These are phyloP conservation scores for Sitodiplosis mosellana DNA, from an alignment of 1,140 invertebrate species.

Conservation along the genomic window DNA sequence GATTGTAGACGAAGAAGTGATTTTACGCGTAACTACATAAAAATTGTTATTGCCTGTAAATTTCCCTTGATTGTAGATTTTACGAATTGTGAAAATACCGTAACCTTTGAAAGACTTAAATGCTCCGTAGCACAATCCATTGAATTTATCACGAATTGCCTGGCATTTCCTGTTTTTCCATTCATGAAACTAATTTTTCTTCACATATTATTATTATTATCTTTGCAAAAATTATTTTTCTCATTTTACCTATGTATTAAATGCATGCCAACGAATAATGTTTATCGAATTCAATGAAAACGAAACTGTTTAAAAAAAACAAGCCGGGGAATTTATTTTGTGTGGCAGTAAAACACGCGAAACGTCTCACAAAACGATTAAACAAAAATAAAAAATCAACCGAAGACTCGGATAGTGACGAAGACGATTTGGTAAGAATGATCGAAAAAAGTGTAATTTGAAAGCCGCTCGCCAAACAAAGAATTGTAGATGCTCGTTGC, in stretches of 20 bases:
- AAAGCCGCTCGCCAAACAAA: background rate
- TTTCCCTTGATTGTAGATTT: no score
- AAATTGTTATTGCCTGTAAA: no score
- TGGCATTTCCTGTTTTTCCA: background rate
- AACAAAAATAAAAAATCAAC: slow-evolving; percentile 20
- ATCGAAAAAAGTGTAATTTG: background rate
- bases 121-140: no score
- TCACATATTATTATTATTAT: background rate
- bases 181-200: background rate
- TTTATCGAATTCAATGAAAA: background rate
- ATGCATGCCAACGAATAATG: background rate
- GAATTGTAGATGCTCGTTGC: no score
- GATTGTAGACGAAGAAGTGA: no score
- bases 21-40: no score
- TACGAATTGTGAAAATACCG: no score
- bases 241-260: background rate
- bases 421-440: slow-evolving; percentile 37
- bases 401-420: slow-evolving; percentile 31
- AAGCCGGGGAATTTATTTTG: slow-evolving; percentile 1
- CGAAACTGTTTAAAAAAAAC: background rate
- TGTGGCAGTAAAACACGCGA: slow-evolving; percentile 8
- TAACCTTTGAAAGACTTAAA: no score
- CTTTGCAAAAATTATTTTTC: background rate
- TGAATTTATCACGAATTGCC: no score
- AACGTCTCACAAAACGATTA: slow-evolving; percentile 28